Evolutionary conservation across 2,113 vertebrate genomes (phyloP).

Genomic region (human): GRCh38 chr15:59856501-59857000

Average conservation of each 20-base stretch:
- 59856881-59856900: neutral
- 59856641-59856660: neutral
- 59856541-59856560: neutral
- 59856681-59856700: constrained; percentile 18
- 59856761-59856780: neutral
- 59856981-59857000: neutral
- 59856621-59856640: neutral
- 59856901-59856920: neutral
- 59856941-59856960: neutral
- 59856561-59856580: neutral
- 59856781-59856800: neutral
- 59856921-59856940: neutral
- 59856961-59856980: neutral
- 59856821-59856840: neutral
- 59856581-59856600: neutral
- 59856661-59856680: neutral
- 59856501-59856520: neutral
- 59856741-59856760: neutral
- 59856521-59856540: neutral
- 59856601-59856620: neutral
- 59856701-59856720: neutral
- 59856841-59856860: neutral
- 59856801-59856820: neutral
- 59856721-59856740: neutral
- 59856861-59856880: neutral